Base-by-base conservation (phyloP, 2,113 vertebrate species). In the Pollachius pollachius region DNA sequence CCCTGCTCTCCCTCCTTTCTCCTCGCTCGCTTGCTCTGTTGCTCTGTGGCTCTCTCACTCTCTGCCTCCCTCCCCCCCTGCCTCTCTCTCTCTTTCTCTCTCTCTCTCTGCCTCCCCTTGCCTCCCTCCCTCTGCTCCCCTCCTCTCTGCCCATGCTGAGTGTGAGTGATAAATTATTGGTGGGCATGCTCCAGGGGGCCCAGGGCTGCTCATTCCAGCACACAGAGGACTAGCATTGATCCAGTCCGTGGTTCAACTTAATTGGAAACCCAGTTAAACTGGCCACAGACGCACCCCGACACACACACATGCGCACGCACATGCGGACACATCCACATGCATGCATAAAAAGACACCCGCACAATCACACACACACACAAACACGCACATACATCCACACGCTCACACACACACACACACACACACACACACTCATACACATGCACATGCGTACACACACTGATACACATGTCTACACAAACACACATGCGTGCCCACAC, bases 151-250 rank as follows among this genome's bases (percentile, higher is more conserved):
- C 75, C 68, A 59, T 76, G 76, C 82, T 80, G 41, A 48, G 76
- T 83, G 82, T 86, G 89, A 89, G 84, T 91, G 89, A 91, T 92
- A 90, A 91, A 92, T 92, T 92, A 92, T 91, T 91, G 81, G 84
- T 89, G 85, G 81, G 81, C 89, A 90, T 89, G 88, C 87, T 89
- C 90, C n/a, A 82, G 89, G 84, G 84, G 89, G 91, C 86, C 89
- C 88, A 87, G 80, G 85, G 89, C 89, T 92, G 87, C 88, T 92
- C 89, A 92, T 91, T 91, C 89, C 87, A 87, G 82, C 86, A 87
- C 88, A 87, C 88, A 89, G 87, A 87, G 82, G 85, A 88, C 85
- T 84, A 80, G 82, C 88, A 90, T 91, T 89, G 88, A 91, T 92
- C 89, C 84, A 80, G 84, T 87, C 86, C 86, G 89, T 88, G 89